Percentiles rank a stretch among this genome's conserved stretches.
These are phyloP conservation scores for Anabas testudineus DNA, from an alignment of 2,797 vertebrate genomes.

Conservation along the genomic window DNA sequence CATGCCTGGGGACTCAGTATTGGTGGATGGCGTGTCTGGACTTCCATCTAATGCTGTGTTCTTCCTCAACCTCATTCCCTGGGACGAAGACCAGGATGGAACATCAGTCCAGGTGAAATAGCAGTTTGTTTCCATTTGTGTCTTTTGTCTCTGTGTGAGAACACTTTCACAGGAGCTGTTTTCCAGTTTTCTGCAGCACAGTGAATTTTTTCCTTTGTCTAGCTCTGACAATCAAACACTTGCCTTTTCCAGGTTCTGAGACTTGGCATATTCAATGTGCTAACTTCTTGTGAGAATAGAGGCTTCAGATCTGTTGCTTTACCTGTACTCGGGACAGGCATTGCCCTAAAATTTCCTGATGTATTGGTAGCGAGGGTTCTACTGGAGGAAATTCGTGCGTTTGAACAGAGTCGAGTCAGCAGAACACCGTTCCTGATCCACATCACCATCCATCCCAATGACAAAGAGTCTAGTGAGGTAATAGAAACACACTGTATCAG, in stretches of 20 bases:
- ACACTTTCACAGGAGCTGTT: neutral
- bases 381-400: slow-evolving; percentile 49
- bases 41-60: slow-evolving; percentile 44
- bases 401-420: slow-evolving; percentile 23
- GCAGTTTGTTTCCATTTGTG: neutral
- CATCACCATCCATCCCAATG: slow-evolving; percentile 51
- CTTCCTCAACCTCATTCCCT: slow-evolving; percentile 58
- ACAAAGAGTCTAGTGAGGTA: slow-evolving; percentile 45
- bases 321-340: slow-evolving; percentile 67
- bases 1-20: slow-evolving; percentile 30
- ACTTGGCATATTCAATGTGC: slow-evolving; percentile 38
- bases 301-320: slow-evolving; percentile 68
- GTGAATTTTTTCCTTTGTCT: neutral
- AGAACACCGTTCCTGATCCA: slow-evolving; percentile 39
- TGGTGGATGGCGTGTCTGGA: slow-evolving; percentile 38
- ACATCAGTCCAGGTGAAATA: slow-evolving; percentile 51
- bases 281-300: slow-evolving; percentile 56
- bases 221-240: neutral
- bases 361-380: slow-evolving; percentile 43
- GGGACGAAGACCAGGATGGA: slow-evolving; percentile 48
- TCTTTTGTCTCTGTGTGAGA: neutral
- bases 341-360: slow-evolving; percentile 54
- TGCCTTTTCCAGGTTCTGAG: slow-evolving; percentile 60
- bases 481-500: neutral
- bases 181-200: neutral